Evolutionary conservation across 2,888 invertebrate species (phyloP).

Genomic region (Leucania comma): DNA sequence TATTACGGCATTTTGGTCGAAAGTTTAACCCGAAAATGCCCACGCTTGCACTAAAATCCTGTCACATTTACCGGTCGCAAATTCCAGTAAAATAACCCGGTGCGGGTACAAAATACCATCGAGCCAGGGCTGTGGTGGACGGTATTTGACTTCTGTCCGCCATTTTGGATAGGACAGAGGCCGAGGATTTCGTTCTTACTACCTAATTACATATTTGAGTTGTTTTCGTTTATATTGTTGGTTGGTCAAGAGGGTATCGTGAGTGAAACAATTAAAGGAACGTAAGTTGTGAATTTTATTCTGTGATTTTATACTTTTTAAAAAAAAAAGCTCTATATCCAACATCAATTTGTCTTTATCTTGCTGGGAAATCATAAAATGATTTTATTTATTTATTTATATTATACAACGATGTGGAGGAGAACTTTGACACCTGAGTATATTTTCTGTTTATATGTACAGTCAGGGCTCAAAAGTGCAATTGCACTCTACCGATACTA

Average conservation of each 20-base stretch:
- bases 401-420: too few relatives aligned
- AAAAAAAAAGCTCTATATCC: too few relatives aligned
- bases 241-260: neutral
- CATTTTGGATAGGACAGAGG: constrained; percentile 37
- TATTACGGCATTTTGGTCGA: constrained; percentile 51
- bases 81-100: constrained; percentile 70
- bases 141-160: constrained; percentile 61
- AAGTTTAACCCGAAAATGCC: constrained; percentile 63
- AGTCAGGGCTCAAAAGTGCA: too few relatives aligned
- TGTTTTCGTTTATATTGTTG: constrained; percentile 23
- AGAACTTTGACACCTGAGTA: too few relatives aligned
- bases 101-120: constrained; percentile 62
- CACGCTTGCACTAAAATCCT: constrained; percentile 67
- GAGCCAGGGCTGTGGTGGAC: constrained; percentile 52
- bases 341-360: too few relatives aligned
- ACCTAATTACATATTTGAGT: constrained; percentile 52
- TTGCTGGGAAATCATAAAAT: too few relatives aligned
- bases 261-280: neutral
- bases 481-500: too few relatives aligned
- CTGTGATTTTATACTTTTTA: neutral
- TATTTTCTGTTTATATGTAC: too few relatives aligned
- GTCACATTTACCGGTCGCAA: constrained; percentile 69
- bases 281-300: neutral
- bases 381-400: too few relatives aligned
- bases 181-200: constrained; percentile 42